These are phyloP conservation scores for Drosophila mulleri DNA, from an alignment of 2,888 invertebrate species.

Conservation along the genomic window DNA sequence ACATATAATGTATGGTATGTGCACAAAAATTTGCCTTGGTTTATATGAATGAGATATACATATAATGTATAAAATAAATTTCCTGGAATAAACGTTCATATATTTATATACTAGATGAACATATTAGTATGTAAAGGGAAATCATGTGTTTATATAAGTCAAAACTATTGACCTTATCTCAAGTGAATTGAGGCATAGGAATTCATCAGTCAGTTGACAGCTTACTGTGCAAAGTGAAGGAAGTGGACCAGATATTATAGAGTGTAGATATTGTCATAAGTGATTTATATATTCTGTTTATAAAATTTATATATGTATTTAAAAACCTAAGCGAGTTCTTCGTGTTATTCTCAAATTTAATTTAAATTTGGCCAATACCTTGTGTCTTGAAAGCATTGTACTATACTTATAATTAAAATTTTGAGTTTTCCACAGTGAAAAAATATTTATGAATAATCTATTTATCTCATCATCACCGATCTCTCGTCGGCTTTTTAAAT, in stretches of 20 bases:
- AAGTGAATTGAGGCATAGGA: not conserved
- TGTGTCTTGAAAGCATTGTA: not conserved
- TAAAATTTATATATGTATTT: too few relatives aligned
- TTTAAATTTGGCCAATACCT: not conserved
- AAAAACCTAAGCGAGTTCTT: constrained; percentile 5
- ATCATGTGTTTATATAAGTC: too few relatives aligned
- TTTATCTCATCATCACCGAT: not conserved
- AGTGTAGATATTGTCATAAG: constrained; percentile 60
- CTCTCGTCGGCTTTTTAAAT: not conserved
- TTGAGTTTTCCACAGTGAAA: not conserved
- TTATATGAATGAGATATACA: too few relatives aligned
- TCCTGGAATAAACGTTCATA: not conserved
- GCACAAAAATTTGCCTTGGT: too few relatives aligned
- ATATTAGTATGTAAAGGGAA: too few relatives aligned
- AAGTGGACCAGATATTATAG: not conserved
- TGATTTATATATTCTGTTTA: too few relatives aligned
- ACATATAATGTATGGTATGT: too few relatives aligned
- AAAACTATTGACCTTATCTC: not conserved
- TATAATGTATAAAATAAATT: too few relatives aligned
- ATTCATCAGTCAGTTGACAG: not conserved
- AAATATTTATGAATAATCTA: too few relatives aligned
- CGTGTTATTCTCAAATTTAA: not conserved
- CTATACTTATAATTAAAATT: too few relatives aligned
- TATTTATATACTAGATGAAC: not conserved
- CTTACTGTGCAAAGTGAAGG: not conserved